Percentiles rank a stretch among this genome's conserved stretches.
Conservation (phyloP, 2,797 vertebrate species). For the Dermochelys coriacea region DNA sequence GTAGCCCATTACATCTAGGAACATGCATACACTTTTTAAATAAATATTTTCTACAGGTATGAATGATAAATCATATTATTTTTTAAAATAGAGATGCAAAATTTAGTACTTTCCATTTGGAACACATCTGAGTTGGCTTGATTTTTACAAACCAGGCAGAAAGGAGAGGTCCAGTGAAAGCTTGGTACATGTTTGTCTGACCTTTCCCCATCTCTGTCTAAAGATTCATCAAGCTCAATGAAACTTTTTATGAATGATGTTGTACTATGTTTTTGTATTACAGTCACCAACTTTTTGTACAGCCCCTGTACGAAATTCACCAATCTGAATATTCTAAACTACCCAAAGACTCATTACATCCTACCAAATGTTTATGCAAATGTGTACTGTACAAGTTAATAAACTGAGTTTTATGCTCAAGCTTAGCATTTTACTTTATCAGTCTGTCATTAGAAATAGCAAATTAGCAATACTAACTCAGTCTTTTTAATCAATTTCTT, state of each 20-base stretch:
- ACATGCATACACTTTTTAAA: background rate
- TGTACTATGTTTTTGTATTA: background rate
- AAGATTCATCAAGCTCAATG: background rate
- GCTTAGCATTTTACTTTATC: conserved; percentile 67
- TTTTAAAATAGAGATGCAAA: background rate
- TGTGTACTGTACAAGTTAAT: conserved; percentile 54
- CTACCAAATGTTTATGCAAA: conserved; percentile 71
- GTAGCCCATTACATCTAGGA: background rate
- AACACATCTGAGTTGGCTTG: background rate
- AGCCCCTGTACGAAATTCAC: conserved; percentile 10
- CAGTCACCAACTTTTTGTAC: conserved; percentile 21
- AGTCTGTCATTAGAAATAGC: conserved; percentile 72
- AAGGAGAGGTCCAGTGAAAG: background rate
- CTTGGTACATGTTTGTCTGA: background rate
- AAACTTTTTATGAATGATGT: background rate
- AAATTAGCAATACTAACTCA: conserved; percentile 69
- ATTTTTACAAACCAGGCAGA: background rate
- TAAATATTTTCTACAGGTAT: background rate
- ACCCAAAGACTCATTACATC: conserved; percentile 55
- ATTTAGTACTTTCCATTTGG: background rate
- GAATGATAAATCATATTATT: background rate
- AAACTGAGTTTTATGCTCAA: conserved; percentile 62
- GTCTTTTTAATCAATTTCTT: conserved; percentile 70
- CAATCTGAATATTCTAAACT: conserved; percentile 28
- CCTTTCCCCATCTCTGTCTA: background rate